phyloP scores from a whole-genome alignment of 2,888 invertebrate species.

The Ochropleura plecta region DNA sequence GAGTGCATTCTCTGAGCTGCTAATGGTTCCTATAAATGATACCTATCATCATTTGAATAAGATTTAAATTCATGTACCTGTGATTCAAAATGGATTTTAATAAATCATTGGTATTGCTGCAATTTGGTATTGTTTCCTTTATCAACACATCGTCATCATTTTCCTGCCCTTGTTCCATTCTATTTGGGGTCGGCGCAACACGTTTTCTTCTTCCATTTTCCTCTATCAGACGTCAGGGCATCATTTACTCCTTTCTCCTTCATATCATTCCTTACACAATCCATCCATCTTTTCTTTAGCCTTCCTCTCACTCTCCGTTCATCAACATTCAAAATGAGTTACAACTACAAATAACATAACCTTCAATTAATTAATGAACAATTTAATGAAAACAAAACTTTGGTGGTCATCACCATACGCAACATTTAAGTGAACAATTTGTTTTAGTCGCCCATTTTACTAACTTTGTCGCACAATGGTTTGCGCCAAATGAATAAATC shows the following conservation, averaged over 20 bases:
- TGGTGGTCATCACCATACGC: constrained; percentile 26
- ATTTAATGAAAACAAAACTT: constrained; percentile 39
- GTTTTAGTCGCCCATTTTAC: constrained; percentile 60
- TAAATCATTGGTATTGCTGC: too few relatives aligned
- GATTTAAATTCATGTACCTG: not conserved
- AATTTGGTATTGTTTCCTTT: too few relatives aligned
- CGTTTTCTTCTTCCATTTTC: too few relatives aligned
- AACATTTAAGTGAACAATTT: constrained; percentile 59
- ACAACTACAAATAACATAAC: not conserved
- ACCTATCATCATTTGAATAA: not conserved
- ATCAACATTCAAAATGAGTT: too few relatives aligned
- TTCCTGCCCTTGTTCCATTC: too few relatives aligned
- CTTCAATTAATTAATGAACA: constrained; percentile 21
- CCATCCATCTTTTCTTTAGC: too few relatives aligned
- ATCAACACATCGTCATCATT: too few relatives aligned
- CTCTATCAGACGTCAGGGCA: too few relatives aligned
- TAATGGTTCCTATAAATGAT: not conserved
- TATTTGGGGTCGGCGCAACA: too few relatives aligned
- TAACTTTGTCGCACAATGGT: constrained; percentile 68
- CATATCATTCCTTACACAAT: too few relatives aligned
- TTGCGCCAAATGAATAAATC: constrained; percentile 77
- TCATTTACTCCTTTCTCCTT: too few relatives aligned
- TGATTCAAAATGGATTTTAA: too few relatives aligned
- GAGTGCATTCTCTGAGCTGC: not conserved
- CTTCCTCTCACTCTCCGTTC: not conserved